phyloP scores from a whole-genome alignment of 1,140 invertebrate species.

The Drosophila aff. region DNA sequence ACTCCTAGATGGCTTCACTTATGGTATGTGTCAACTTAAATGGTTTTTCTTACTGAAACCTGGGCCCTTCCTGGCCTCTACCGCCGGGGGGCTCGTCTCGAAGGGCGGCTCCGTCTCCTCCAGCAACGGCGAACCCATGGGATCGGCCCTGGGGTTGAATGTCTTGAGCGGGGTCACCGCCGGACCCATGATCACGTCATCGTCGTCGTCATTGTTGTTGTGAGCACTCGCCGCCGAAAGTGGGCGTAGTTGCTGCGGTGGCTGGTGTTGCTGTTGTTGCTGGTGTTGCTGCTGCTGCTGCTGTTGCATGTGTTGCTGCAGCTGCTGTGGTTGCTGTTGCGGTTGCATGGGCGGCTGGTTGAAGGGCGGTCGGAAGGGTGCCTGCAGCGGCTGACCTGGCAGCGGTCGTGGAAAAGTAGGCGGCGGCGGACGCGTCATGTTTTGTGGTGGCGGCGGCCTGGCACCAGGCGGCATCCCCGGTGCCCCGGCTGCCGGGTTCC shows the following conservation, averaged over 20 bases:
- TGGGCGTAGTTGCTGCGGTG: constrained; percentile 63
- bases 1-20: constrained; percentile 58
- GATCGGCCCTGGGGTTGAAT: constrained; percentile 57
- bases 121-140: constrained; percentile 70
- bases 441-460: constrained; percentile 66
- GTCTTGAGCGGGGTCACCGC: constrained; percentile 75
- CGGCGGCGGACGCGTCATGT: constrained; percentile 68
- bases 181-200: constrained; percentile 82
- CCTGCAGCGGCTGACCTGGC: constrained; percentile 69
- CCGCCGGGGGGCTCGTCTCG: constrained; percentile 45
- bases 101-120: constrained; percentile 72
- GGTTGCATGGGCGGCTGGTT: constrained; percentile 89
- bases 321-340: constrained; percentile 61
- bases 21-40: background rate
- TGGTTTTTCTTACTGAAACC: constrained; percentile 47
- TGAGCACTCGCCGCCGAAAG: constrained; percentile 58
- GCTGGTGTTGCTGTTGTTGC: constrained; percentile 45
- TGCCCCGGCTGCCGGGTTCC: constrained; percentile 61
- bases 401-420: constrained; percentile 65
- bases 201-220: constrained; percentile 76
- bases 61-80: constrained; percentile 27
- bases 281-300: constrained; percentile 85
- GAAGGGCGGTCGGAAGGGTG: constrained; percentile 70
- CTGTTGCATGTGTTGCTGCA: constrained; percentile 88
- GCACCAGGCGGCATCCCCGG: constrained; percentile 59